Evolutionary conservation across 1,140 invertebrate genomes (phyloP).

Genomic region (Eupristina koningsbergeri): DNA sequence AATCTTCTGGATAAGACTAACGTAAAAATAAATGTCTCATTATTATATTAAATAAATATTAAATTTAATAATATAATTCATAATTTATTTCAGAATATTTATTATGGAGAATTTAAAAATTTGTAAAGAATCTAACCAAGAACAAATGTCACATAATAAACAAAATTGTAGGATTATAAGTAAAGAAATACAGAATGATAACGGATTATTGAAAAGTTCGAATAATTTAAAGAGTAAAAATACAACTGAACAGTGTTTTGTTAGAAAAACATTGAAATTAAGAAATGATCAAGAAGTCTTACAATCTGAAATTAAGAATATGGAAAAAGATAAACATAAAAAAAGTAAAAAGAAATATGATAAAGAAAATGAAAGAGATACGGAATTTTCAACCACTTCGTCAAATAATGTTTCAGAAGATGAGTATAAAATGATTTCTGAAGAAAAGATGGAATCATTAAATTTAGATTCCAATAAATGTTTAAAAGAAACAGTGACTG

Average conservation of each 20-base stretch:
- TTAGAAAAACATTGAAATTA: background rate
- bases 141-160: background rate
- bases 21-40: background rate
- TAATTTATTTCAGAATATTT: constrained; percentile 6
- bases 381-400: constrained; percentile 45
- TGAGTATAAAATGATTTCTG: constrained; percentile 68
- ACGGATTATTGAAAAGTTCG: background rate
- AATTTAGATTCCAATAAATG: constrained; percentile 52
- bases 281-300: background rate
- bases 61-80: background rate
- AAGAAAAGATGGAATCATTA: constrained; percentile 64
- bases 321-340: background rate
- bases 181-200: background rate
- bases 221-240: background rate
- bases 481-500: constrained; percentile 37
- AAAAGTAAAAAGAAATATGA: background rate
- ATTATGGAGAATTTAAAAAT: constrained; percentile 7
- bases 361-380: background rate
- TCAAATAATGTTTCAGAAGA: constrained; percentile 67
- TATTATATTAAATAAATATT: background rate
- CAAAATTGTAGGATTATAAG: background rate
- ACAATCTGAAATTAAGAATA: background rate
- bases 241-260: background rate
- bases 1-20: too few relatives aligned
- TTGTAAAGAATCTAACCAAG: background rate